phyloP scores from a whole-genome alignment of 1,140 invertebrate genomes.

The Amyelois transitella region DNA sequence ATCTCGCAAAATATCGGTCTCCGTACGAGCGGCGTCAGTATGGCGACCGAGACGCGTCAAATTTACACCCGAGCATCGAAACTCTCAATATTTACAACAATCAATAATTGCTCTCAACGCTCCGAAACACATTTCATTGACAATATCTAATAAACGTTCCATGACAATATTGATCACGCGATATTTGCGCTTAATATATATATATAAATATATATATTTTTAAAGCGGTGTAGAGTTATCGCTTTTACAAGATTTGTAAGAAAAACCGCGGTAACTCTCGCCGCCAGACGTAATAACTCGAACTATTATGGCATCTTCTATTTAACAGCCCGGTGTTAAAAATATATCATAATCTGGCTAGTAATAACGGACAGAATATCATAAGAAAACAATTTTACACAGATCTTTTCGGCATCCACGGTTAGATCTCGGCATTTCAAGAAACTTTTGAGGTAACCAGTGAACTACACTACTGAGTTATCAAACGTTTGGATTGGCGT shows the following conservation, averaged over 20 bases:
- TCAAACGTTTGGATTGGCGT: too few species aligned
- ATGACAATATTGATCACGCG: conserved; percentile 22
- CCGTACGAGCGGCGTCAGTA: too few species aligned
- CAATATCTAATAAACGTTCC: conserved; percentile 19
- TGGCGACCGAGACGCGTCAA: conserved; percentile 7
- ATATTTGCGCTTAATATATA: not conserved
- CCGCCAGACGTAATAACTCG: not conserved
- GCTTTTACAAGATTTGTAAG: not conserved
- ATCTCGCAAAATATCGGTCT: too few species aligned
- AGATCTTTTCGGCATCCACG: not conserved
- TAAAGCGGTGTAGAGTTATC: not conserved
- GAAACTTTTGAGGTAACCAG: not conserved
- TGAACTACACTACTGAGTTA: too few species aligned
- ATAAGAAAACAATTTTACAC: conserved; percentile 34
- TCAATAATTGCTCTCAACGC: conserved; percentile 37
- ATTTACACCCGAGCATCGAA: conserved; percentile 5
- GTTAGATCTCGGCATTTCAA: not conserved
- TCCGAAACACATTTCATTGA: too few species aligned
- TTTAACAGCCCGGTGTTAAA: conserved; percentile 1
- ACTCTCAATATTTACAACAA: conserved; percentile 46
- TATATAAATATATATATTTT: too few species aligned
- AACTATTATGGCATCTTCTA: conserved; percentile 6
- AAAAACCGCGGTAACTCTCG: not conserved
- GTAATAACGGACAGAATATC: conserved; percentile 40
- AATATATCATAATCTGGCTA: conserved; percentile 11